Percentiles rank a stretch among this genome's conserved stretches.
phyloP scores from a whole-genome alignment of 2,888 invertebrate species.

The Hedychridium roseum region DNA sequence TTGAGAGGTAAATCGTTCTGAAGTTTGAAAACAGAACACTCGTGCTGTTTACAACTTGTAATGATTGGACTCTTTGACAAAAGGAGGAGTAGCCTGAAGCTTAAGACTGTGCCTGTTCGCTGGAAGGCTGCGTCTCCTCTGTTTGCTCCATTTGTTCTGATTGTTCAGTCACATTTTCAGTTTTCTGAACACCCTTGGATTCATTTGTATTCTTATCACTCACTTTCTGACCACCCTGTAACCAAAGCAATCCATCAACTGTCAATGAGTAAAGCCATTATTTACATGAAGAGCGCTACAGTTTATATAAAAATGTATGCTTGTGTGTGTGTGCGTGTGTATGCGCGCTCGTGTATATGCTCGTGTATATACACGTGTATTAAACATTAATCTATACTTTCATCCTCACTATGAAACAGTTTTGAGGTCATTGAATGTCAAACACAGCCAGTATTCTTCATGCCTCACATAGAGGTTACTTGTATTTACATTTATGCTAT shows the following conservation, averaged over 20 bases:
- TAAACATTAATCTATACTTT: too few species aligned
- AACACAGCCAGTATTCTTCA: too few species aligned
- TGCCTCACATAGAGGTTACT: too few species aligned
- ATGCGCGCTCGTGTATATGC: too few species aligned
- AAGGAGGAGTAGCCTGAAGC: conserved; percentile 61
- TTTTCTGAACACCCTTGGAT: conserved; percentile 61
- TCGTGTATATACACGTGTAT: too few species aligned
- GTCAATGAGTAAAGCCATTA: conserved; percentile 4
- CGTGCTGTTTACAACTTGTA: conserved; percentile 35
- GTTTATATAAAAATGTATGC: too few species aligned
- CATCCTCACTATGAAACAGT: too few species aligned
- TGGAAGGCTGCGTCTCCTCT: conserved; percentile 61
- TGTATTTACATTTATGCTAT: too few species aligned
- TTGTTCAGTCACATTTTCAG: conserved; percentile 57
- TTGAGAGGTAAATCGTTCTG: conserved; percentile 44
- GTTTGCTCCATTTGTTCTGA: conserved; percentile 56
- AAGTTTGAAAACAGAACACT: conserved; percentile 45
- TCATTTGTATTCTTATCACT: conserved; percentile 59
- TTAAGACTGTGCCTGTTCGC: conserved; percentile 63
- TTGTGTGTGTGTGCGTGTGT: too few species aligned
- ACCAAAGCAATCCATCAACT: conserved; percentile 57
- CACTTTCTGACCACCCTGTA: conserved; percentile 61
- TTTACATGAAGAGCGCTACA: too few species aligned
- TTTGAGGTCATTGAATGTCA: too few species aligned
- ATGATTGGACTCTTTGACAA: conserved; percentile 40